phyloP scores from a whole-genome alignment of 2,888 invertebrate species.

The Peribatodes rhomboidaria region DNA sequence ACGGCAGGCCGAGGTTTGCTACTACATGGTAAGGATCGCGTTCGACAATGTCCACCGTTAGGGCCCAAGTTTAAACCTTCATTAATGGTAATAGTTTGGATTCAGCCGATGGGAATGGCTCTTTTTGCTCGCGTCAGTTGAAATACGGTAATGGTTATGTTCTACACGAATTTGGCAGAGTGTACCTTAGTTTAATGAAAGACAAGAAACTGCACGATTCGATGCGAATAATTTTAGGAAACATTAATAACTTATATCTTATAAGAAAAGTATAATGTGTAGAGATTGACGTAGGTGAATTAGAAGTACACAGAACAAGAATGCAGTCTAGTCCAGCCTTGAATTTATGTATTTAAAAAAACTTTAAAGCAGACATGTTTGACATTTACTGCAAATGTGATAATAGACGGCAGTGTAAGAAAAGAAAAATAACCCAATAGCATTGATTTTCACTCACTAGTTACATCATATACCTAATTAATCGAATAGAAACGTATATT shows the following conservation, averaged over 20 bases:
- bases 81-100: conserved; percentile 81
- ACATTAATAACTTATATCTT: neutral
- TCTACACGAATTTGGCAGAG: conserved; percentile 53
- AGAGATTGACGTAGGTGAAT: neutral
- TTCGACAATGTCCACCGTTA: conserved; percentile 80
- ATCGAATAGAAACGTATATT: conserved; percentile 54
- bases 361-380: neutral
- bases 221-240: conserved; percentile 16
- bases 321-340: neutral
- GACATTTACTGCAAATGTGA: neutral
- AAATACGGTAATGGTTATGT: conserved; percentile 69
- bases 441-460: conserved; percentile 18
- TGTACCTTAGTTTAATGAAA: conserved; percentile 45
- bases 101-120: conserved; percentile 72
- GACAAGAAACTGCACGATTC: conserved; percentile 45
- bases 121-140: conserved; percentile 70
- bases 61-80: conserved; percentile 76
- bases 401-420: neutral
- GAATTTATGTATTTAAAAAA: neutral
- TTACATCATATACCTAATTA: conserved; percentile 44
- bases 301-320: neutral
- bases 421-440: conserved; percentile 11
- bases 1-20: conserved; percentile 60
- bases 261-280: neutral
- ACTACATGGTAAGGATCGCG: conserved; percentile 76